Evolutionary conservation across 2,888 invertebrate genomes (phyloP).

Genomic region (Machimus atricapillus): DNA sequence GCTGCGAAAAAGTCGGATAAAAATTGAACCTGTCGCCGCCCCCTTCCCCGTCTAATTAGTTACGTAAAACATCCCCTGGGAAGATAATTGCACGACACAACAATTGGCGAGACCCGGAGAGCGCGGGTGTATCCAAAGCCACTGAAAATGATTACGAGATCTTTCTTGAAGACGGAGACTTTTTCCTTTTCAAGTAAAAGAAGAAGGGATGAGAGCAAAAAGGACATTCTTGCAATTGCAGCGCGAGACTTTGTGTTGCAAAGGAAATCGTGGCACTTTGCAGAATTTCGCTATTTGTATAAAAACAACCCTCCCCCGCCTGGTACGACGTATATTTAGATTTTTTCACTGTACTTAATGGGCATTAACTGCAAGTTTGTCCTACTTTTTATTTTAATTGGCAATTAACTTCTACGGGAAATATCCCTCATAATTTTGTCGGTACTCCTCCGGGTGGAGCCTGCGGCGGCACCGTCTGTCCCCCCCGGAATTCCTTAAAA

Average conservation of each 20-base stretch:
- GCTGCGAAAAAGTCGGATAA: background rate
- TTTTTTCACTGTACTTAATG: background rate
- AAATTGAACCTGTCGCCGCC: background rate
- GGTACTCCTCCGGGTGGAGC: background rate
- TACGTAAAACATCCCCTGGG: background rate
- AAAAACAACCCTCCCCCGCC: background rate
- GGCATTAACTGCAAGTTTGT: background rate
- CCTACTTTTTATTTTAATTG: conserved; percentile 21
- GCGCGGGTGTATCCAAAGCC: background rate
- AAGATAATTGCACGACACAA: conserved; percentile 5
- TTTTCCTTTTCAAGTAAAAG: background rate
- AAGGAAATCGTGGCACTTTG: background rate
- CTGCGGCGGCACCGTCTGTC: background rate
- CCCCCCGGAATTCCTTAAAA: background rate
- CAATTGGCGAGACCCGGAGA: background rate
- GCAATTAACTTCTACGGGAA: background rate
- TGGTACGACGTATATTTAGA: background rate
- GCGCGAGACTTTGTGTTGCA: background rate
- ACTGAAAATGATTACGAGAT: background rate
- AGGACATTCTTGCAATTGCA: background rate
- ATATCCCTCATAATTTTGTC: conserved; percentile 13
- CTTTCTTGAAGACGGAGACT: background rate
- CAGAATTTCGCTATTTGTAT: background rate
- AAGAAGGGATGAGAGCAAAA: background rate
- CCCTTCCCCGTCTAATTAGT: background rate